Evolutionary conservation across 2,888 invertebrate genomes (phyloP).

Genomic region (Phyllotreta striolata): DNA sequence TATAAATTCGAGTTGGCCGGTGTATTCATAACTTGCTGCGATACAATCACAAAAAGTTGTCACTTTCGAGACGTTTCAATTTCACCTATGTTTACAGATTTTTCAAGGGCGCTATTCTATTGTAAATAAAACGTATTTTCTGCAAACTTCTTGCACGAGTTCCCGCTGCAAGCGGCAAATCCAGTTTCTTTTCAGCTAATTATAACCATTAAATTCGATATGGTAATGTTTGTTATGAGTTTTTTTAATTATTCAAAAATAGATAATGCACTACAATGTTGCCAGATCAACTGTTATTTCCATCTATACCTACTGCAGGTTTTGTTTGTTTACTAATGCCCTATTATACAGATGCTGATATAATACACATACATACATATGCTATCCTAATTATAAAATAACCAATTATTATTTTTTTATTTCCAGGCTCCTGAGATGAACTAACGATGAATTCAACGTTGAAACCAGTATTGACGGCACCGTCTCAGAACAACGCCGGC

Average conservation of each 20-base stretch:
- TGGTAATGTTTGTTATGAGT: slow-evolving; percentile 14
- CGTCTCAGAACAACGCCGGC: slow-evolving; percentile 56
- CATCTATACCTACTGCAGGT: too few species aligned
- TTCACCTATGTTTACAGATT: not conserved
- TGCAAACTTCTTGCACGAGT: slow-evolving; percentile 12
- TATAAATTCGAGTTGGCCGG: too few species aligned
- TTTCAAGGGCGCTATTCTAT: slow-evolving; percentile 40
- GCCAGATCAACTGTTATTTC: slow-evolving; percentile 13
- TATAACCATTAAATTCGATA: slow-evolving; percentile 19
- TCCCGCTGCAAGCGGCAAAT: slow-evolving; percentile 2
- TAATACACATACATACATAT: not conserved
- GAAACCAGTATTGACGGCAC: slow-evolving; percentile 67
- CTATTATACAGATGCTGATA: too few species aligned
- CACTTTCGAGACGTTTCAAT: slow-evolving; percentile 3
- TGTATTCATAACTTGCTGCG: too few species aligned
- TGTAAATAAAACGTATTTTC: slow-evolving; percentile 10
- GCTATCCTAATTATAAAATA: not conserved
- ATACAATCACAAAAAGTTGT: not conserved
- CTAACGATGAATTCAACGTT: slow-evolving; percentile 68
- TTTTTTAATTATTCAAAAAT: slow-evolving; percentile 18
- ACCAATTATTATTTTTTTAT: slow-evolving; percentile 17
- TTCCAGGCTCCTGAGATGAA: slow-evolving; percentile 31
- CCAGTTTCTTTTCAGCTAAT: slow-evolving; percentile 21
- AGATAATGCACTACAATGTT: slow-evolving; percentile 12
- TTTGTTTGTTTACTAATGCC: too few species aligned